A percentile compares a stretch with the other conserved stretches of the same genome.
Conservation (phyloP, 2,888 invertebrate species). For the Augiades crinisus region DNA sequence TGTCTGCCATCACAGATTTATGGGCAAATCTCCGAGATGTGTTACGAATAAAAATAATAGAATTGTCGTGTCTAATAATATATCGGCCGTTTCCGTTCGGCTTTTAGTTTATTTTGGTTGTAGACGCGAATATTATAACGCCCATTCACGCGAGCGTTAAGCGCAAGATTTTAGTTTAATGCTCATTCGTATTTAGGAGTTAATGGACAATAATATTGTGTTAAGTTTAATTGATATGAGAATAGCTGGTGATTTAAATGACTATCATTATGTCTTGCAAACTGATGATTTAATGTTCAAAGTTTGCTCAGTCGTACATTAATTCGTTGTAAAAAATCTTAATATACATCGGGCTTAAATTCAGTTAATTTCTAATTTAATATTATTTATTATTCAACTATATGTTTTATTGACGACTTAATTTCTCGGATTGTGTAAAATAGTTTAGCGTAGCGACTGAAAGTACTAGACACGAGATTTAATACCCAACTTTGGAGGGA, state of each 20-base stretch:
- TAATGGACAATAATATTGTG: constrained; percentile 54
- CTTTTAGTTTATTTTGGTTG: constrained; percentile 75
- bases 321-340: not conserved
- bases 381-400: too few relatives aligned
- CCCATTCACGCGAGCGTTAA: constrained; percentile 55
- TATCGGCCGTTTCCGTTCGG: constrained; percentile 76
- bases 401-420: too few relatives aligned
- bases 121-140: constrained; percentile 76
- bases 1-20: constrained; percentile 65
- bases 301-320: not conserved
- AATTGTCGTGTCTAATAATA: constrained; percentile 81
- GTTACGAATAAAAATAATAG: constrained; percentile 81
- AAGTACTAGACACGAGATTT: not conserved
- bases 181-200: constrained; percentile 39
- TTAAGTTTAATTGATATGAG: constrained; percentile 49
- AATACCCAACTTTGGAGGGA: not conserved
- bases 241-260: not conserved
- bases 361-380: too few relatives aligned
- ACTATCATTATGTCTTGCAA: not conserved
- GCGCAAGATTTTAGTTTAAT: constrained; percentile 53
- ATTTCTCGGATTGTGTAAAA: too few relatives aligned
- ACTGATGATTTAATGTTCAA: not conserved
- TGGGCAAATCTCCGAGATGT: constrained; percentile 74
- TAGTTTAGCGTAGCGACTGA: too few relatives aligned
- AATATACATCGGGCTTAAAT: too few relatives aligned